Conservation (phyloP, 1,140 invertebrate species). For the Andricus grossulariae region DNA sequence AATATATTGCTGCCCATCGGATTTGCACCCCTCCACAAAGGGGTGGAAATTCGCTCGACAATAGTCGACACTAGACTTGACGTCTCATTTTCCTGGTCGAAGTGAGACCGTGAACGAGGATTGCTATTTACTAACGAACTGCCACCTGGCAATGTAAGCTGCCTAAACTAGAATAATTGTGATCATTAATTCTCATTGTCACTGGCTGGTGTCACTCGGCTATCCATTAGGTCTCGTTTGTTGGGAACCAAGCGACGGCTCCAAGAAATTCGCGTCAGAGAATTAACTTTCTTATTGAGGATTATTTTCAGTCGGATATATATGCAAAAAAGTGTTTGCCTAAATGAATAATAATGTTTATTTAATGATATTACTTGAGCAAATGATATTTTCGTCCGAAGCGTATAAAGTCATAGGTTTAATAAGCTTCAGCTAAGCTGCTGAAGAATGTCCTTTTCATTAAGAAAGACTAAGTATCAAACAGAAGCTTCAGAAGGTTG, state of each 20-base stretch:
- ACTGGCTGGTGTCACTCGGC: constrained; percentile 41
- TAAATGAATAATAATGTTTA: constrained; percentile 1
- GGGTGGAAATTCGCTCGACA: constrained; percentile 38
- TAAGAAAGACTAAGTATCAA: too few relatives aligned
- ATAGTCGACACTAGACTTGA: constrained; percentile 53
- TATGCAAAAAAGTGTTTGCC: neutral
- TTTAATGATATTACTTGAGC: neutral
- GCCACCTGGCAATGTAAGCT: constrained; percentile 37
- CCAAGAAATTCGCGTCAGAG: neutral
- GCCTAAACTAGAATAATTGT: constrained; percentile 40
- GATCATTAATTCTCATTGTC: constrained; percentile 45
- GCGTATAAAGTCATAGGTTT: too few relatives aligned
- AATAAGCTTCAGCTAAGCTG: too few relatives aligned
- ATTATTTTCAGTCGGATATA: neutral
- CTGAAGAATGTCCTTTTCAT: too few relatives aligned
- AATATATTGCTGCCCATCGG: constrained; percentile 55
- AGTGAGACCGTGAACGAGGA: constrained; percentile 8
- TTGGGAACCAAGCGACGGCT: constrained; percentile 9
- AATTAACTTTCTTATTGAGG: neutral
- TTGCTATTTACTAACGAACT: constrained; percentile 4
- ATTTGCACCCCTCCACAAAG: constrained; percentile 51
- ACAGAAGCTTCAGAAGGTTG: too few relatives aligned
- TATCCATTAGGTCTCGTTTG: constrained; percentile 43
- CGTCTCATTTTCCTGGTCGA: constrained; percentile 55
- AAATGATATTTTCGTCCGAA: neutral